phyloP scores from a whole-genome alignment of 1,140 invertebrate genomes.

The Arctopsyche grandis region DNA sequence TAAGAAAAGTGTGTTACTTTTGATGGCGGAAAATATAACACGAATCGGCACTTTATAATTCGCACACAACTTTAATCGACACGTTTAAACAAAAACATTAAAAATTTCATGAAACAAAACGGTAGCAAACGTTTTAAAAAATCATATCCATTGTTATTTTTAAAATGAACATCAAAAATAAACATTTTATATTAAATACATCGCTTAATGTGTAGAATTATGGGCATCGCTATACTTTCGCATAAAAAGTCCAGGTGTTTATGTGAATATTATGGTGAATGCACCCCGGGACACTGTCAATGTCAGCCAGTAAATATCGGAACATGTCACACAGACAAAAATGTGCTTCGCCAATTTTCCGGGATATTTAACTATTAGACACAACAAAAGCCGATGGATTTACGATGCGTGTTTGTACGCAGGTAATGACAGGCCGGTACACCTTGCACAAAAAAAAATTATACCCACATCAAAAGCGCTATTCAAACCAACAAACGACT shows the following conservation, averaged over 20 bases:
- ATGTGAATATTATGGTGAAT: not conserved
- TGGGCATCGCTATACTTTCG: not conserved
- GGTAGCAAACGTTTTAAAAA: too few relatives aligned
- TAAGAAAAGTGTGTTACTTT: too few relatives aligned
- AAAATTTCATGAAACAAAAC: too few relatives aligned
- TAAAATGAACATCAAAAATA: too few relatives aligned
- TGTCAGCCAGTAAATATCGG: conserved; percentile 12
- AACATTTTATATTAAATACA: too few relatives aligned
- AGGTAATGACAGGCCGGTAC: conserved; percentile 38
- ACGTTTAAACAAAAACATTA: too few relatives aligned
- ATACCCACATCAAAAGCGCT: not conserved
- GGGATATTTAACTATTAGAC: conserved; percentile 52
- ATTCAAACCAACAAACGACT: too few relatives aligned
- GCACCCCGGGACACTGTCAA: not conserved
- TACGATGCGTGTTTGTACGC: conserved; percentile 43
- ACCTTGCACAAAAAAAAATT: not conserved
- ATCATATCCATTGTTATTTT: too few relatives aligned
- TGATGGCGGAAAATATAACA: too few relatives aligned
- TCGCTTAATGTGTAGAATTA: too few relatives aligned
- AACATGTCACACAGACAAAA: conserved; percentile 37
- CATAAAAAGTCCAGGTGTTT: conserved; percentile 16
- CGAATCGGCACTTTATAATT: too few relatives aligned
- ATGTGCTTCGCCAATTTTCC: conserved; percentile 52
- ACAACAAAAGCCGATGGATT: conserved; percentile 50
- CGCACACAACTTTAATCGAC: too few relatives aligned